Evolutionary conservation across 2,113 vertebrate genomes (phyloP), one percentile per base, ranked within the genome.

Genomic region (Boleophthalmus pectinirostris): DNA sequence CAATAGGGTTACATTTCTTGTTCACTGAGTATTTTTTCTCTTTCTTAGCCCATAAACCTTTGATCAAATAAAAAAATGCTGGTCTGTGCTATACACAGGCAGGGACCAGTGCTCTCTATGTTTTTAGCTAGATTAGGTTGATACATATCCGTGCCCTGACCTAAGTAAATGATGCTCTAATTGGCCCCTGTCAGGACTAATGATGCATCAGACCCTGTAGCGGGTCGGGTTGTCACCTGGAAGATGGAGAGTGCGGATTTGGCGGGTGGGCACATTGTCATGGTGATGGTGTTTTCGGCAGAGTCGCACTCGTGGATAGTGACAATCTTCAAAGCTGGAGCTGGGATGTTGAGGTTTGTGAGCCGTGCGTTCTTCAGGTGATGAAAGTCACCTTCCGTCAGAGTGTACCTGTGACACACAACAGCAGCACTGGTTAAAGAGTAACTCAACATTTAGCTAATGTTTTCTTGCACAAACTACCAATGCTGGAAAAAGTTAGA

Each of bases 311-410:
- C 97, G 0, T 98, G 97, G 91, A 98, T 98, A 72, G 97, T 98
- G 89, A 98, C 91, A 0, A 99, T 99, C 91, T 96, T 96, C 71
- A 99, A 95, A 68, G 95, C 91, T 0, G 96, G 95, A 0, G 97
- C 91, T 5, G 94, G 89, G 33, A 98, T 92, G 88, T 95, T 95
- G 73, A 98, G 94, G 90, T 98, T 95, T 1, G 95, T 98, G 84
- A 99, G 95, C 23, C 97, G 94, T 1, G 98, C 96, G 0, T 99
- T 99, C 93, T 99, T 99, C 82, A 99, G 90, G 88, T 98, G 97
- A 87, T 99, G 98, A 80, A 98, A 99, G 67, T 99, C 98, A 0
- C 98, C 98, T 75, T 99, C 98, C 0, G 98, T 99, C 88, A 99
- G 93, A 0, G 98, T 99, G 88, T 98, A 99, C 93, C 98, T 99